Base-by-base conservation (phyloP, 2,113 vertebrate genomes). In the Phoenicopterus ruber region DNA sequence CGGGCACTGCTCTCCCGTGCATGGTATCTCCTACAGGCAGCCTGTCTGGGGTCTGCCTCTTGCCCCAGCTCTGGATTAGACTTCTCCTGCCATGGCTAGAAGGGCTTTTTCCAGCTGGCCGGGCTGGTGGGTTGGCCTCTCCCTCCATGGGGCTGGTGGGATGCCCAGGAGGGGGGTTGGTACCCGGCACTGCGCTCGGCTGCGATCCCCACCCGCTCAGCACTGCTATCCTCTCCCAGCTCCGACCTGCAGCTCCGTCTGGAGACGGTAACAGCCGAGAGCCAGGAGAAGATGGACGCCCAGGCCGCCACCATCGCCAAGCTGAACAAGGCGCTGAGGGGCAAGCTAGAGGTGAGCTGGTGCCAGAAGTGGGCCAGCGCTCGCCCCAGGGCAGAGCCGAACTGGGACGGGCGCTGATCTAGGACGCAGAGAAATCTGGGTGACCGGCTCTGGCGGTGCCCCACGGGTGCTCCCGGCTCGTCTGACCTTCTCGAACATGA, bases 291-390 rank as follows among this genome's bases (percentile, higher is more conserved):
- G 40, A 52, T 91, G 3, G 94, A 95, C 0, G 38, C 88, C 38
- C 97, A 98, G 58, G 96, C 97, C 55, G 95, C 88, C 13, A 96
- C 95, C 88, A 96, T 98, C 0, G 49, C 95, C 38, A 96, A 97
- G 74, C 86, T 98, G 94, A 98, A 97, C 88, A 97, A 97, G 78
- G 70, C 47, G 0, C 86, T 98, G 86, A 97, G 96, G 83, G 83
- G 96, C 91, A 96, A 95, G 92, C 89, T 95, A 19, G 97, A 98
- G 97, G 98, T 98, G 83, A 97, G 96, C 36, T 6, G 44, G 70
- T 82, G 38, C 74, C 90, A 83, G 90, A 98, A 98, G 36, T 98
- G 98, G 97, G 96, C 86, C 95, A 67, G 84, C 1, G 0, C 95
- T 96, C 31, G 73, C 84, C 61, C 78, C 90, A 65, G 88, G 93